A percentile compares a stretch with the other conserved stretches of the same genome.
These are phyloP conservation scores for Rhynchomys soricoides DNA, from an alignment of 2,113 vertebrate genomes.

Conservation along the genomic window DNA sequence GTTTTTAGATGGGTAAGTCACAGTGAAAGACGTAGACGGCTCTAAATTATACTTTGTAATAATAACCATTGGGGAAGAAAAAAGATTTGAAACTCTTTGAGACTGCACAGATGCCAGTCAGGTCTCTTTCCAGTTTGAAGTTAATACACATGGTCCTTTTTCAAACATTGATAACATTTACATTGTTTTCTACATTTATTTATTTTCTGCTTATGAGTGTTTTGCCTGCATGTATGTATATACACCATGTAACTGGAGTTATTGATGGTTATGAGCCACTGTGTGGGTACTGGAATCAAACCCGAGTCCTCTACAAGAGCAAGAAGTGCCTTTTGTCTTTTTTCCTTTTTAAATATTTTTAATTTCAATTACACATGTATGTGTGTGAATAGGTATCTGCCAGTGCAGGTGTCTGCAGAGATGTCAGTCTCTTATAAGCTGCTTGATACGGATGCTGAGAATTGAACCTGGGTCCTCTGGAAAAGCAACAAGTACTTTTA, in stretches of 20 bases:
- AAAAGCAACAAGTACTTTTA: not conserved
- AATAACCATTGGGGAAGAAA: conserved; percentile 47
- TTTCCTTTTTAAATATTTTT: not conserved
- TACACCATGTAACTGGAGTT: not conserved
- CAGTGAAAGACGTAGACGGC: not conserved
- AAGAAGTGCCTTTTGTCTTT: not conserved
- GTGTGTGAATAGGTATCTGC: not conserved
- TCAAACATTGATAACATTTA: not conserved
- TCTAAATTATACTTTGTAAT: conserved; percentile 38
- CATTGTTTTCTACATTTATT: not conserved
- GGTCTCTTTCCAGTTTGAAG: not conserved
- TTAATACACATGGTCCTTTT: not conserved
- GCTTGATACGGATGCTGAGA: not conserved
- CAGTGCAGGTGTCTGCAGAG: not conserved
- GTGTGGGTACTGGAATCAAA: not conserved
- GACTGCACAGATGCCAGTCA: conserved; percentile 37
- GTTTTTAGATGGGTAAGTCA: conserved; percentile 20
- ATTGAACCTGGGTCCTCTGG: not conserved
- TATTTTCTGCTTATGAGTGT: not conserved
- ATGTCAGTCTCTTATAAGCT: not conserved
- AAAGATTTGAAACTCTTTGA: conserved; percentile 50
- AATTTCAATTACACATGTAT: not conserved
- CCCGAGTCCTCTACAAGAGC: not conserved
- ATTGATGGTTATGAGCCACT: not conserved
- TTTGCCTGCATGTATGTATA: not conserved